Base-by-base conservation (phyloP, 2,113 vertebrate genomes). In the Egretta garzetta region DNA sequence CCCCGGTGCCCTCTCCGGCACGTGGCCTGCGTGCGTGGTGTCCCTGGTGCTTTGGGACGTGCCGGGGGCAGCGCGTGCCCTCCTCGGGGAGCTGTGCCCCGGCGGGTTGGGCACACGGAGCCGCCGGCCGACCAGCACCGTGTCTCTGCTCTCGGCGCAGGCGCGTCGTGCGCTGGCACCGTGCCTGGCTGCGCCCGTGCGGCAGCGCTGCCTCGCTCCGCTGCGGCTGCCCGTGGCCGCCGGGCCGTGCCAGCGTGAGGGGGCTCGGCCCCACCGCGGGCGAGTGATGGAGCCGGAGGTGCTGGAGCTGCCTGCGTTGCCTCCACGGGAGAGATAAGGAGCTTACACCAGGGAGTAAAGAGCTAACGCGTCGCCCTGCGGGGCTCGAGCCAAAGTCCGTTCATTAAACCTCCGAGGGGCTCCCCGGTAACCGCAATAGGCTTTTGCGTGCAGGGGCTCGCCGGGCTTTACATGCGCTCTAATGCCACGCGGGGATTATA, bases 381-480 rank as follows among this genome's bases (percentile, higher is more conserved):
- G 50, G 24, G 63, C 70, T 81, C 0, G 4, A 55, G 75, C 63
- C 93, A 11, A 75, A 92, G 59, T 21, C 74, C 66, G 3, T n/a
- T n/a, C n/a, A n/a, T 72, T 50, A 35, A 11, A 41, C 19, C 37
- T 30, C 3, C 1, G 0, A 3, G 75, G 35, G 41, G 75, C 52
- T 94, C 72, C 28, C 35, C 6, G 1, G 17, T 50, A 60, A 35
- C 45, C 5, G 23, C 24, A 2, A 15, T 1, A 2, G 72, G 84
- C 37, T 70, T 39, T 14, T 6, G 23, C 1, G 9, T 30, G 45
- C 30, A 16, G 24, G 55, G 3, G 10, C 50, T 45, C 8, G 2
- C 18, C 0, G 1, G 41, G 76, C 80, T 84, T 17, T 28, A 12
- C 47, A 3, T 0, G 0, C 0, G 0, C 60, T 27, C 74, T 67